Evolutionary conservation across 64 coral and sea anemone genomes (phyloP), one percentile per base, ranked within the genome.

Genomic region (Orbicella faveolata): DNA sequence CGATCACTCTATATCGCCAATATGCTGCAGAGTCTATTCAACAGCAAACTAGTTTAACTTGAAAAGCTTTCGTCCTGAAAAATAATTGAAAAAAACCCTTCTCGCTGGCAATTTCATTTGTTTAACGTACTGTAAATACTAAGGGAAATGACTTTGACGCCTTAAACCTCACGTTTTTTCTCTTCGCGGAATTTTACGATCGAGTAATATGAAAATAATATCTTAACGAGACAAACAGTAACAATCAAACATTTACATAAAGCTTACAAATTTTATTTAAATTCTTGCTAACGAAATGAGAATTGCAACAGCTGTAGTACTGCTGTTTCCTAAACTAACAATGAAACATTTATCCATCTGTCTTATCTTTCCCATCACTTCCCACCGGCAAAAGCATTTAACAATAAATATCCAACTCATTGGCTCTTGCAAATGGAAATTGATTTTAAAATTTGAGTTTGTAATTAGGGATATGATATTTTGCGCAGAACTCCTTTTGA

Each of bases 231-330:
- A 26, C 52, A 4, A 25, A 79, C 51, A 55, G n/a, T 79, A 78
- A 78, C 75, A 78, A 78, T 51, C 6, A 85, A 73, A 85, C 41
- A 85, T 85, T 85, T 72, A n/a, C 82, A 85, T 85, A 72, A 73
- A 2, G 65, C 65, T 85, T 85, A 39, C 64, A 51, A 20, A 68
- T n/a, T 52, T 67, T 70, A 70, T 73, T 85, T 72, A 72, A 85
- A 85, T 73, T 85, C 63, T n/a, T 85, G 65, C 37, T 70, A n/a
- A 73, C n/a, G 12, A 73, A 70, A 85, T 85, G 82, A 52, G 82
- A 85, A 85, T 52, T 52, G 20, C 65, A 85, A 72, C 82, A 85
- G 82, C 82, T 85, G 82, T 66, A 26, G 30, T 52, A 73, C 82
- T 72, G 82, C 82, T 85, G 63, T 85, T 85, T 82, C 20, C 12